A percentile compares a stretch with the other conserved stretches of the same genome.
phyloP scores from a whole-genome alignment of 2,888 invertebrate species.

The Galerucella nymphaeae region DNA sequence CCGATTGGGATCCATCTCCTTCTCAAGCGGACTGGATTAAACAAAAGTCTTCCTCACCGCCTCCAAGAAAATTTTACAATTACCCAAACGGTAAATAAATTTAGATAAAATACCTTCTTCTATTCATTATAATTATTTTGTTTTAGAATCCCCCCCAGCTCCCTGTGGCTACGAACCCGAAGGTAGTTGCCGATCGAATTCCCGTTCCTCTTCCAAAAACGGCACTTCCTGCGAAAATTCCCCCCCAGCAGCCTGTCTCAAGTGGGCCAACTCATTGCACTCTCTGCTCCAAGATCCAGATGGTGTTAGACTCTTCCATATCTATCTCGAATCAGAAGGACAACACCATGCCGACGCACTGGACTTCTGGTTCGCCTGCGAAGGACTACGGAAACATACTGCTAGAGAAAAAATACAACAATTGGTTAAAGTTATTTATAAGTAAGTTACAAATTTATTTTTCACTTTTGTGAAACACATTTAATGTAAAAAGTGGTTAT shows the following conservation, averaged over 20 bases:
- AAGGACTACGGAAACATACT: slow-evolving; percentile 83
- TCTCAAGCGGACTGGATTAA: slow-evolving; percentile 52
- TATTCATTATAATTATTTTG: slow-evolving; percentile 16
- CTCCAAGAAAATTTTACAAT: slow-evolving; percentile 50
- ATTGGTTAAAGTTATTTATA: slow-evolving; percentile 87
- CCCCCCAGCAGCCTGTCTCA: slow-evolving; percentile 78
- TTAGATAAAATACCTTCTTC: neutral
- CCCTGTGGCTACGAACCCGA: slow-evolving; percentile 62
- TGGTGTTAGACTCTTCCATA: slow-evolving; percentile 88
- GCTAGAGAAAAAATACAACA: slow-evolving; percentile 78
- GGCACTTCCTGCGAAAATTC: slow-evolving; percentile 54
- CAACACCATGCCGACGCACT: slow-evolving; percentile 82
- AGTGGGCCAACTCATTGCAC: slow-evolving; percentile 90
- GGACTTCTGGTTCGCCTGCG: slow-evolving; percentile 95
- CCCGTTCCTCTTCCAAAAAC: slow-evolving; percentile 63
- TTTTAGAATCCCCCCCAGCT: slow-evolving; percentile 44
- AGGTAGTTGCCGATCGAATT: slow-evolving; percentile 63
- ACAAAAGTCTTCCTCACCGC: slow-evolving; percentile 56
- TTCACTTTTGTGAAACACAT: too few relatives aligned
- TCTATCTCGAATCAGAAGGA: slow-evolving; percentile 83
- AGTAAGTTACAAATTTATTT: slow-evolving; percentile 65
- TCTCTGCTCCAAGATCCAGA: slow-evolving; percentile 89
- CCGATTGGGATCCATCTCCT: slow-evolving; percentile 56
- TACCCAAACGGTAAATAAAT: slow-evolving; percentile 51
- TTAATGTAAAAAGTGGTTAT: too few relatives aligned